phyloP scores from a whole-genome alignment of 2,797 vertebrate species.

The Emys orbicularis region DNA sequence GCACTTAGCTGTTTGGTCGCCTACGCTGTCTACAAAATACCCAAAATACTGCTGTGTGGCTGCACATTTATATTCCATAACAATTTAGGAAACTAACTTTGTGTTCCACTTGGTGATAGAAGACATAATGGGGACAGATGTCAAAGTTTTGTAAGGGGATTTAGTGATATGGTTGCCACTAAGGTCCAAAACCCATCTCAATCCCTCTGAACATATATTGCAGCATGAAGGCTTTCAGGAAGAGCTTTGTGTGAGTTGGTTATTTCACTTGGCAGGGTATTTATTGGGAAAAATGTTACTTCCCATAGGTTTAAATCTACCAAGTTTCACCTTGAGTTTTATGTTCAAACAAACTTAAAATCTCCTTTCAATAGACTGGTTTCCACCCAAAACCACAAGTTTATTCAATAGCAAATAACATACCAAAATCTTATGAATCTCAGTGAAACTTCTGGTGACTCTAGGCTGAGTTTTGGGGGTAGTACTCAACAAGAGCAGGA shows the following conservation, averaged over 20 bases:
- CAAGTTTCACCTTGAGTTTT: not conserved
- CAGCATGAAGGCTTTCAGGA: fast-evolving
- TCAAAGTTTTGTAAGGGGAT: not conserved
- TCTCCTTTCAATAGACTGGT: not conserved
- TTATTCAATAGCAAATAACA: not conserved
- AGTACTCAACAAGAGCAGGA: not conserved
- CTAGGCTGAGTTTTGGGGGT: not conserved
- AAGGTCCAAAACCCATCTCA: not conserved
- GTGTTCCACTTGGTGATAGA: not conserved
- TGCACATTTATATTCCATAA: not conserved
- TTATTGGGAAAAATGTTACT: not conserved
- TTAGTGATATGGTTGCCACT: not conserved
- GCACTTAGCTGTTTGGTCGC: not conserved
- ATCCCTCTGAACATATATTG: fast-evolving
- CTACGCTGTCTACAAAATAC: fast-evolving
- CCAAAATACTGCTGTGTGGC: not conserved
- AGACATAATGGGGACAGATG: not conserved
- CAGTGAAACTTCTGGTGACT: not conserved
- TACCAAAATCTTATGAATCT: not conserved
- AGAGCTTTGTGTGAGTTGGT: not conserved
- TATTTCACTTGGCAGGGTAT: not conserved
- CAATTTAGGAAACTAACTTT: not conserved
- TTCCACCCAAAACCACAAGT: not conserved
- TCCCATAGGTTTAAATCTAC: not conserved
- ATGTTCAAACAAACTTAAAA: not conserved